Evolutionary conservation across 1,140 invertebrate genomes (phyloP), one percentile per base, ranked within the genome.

Genomic region (Drosophila chauvacae): DNA sequence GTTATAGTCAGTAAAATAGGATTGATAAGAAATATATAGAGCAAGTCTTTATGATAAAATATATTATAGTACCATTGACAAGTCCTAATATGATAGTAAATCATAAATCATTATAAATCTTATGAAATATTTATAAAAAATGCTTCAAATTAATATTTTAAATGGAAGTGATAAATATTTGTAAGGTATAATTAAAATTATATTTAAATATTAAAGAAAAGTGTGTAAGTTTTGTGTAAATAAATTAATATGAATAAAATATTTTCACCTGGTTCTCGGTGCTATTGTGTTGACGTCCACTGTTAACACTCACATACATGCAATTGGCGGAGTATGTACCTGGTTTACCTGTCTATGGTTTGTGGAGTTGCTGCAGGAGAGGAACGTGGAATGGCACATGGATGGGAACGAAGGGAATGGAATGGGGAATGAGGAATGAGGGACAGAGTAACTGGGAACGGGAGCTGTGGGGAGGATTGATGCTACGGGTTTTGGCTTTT

Each of bases 341-440:
- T 71, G 74, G 65, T 58, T 75, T 63, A 75, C 63, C 73, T 77
- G 72, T 26, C 53, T 26, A 39, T 77, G 74, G 50, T 76, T 71
- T 60, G 57, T 37, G 51, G 66, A 60, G 66, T 26, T 23, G 20
- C 48, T 39, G 33, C 1, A 0, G 4, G 6, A 18, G 65, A 23
- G 37, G 33, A 30, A 20, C 28, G 20, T 23, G 47, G 26, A 28
- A 44, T 39, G 26, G 16, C 23, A 56, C 53, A 55, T 7, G 35
- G 16, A 3, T n/a, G 47, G 47, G 20, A 55, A 55, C 23, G 39
- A 11, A 5, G 58, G 11, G 30, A 14, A 9, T 11, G 37, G 33
- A 14, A 50, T 30, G 18, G 45, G 11, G 10, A 7, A 7, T 7
- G 35, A 6, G 18, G 16, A 6, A 14, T 7, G 20, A 18, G 9